phyloP scores from a whole-genome alignment of 30 jellyfish, hydroid and myxozoan genomes.

The Aurelia sp. region DNA sequence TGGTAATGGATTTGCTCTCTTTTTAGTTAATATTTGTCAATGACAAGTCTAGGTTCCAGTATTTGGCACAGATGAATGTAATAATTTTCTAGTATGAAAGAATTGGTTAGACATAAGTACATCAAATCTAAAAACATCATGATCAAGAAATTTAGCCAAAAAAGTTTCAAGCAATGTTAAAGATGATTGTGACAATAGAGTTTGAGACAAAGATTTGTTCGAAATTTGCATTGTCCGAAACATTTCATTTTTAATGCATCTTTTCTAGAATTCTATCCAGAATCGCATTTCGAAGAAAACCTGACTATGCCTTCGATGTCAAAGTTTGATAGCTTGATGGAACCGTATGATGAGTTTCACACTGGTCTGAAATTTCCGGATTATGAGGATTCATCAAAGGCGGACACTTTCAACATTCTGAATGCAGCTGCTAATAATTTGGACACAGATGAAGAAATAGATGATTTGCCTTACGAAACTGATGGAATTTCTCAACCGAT shows the following conservation, averaged over 20 bases:
- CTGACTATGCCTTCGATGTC: constrained; percentile 83
- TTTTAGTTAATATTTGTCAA: too few species aligned
- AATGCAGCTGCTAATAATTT: constrained; percentile 62
- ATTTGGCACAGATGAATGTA: too few species aligned
- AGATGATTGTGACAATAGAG: not conserved
- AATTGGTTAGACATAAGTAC: too few species aligned
- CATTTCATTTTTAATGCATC: not conserved
- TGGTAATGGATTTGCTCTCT: too few species aligned
- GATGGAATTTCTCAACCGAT: not conserved
- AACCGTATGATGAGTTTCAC: constrained; percentile 85
- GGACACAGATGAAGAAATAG: constrained; percentile 71
- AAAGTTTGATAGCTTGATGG: constrained; percentile 81
- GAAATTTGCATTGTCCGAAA: too few species aligned
- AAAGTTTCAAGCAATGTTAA: too few species aligned
- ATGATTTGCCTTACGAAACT: constrained; percentile 78
- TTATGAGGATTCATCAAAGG: constrained; percentile 20
- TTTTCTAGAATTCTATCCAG: constrained; percentile 19
- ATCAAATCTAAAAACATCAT: too few species aligned
- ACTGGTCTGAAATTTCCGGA: constrained; percentile 75
- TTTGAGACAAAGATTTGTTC: too few species aligned
- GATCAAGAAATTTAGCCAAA: too few species aligned
- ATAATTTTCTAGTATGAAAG: too few species aligned
- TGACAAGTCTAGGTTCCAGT: too few species aligned
- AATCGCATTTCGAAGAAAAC: constrained; percentile 59
- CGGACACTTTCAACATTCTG: constrained; percentile 7